phyloP scores from a whole-genome alignment of 2,888 invertebrate species.

The Mythimna albipuncta region DNA sequence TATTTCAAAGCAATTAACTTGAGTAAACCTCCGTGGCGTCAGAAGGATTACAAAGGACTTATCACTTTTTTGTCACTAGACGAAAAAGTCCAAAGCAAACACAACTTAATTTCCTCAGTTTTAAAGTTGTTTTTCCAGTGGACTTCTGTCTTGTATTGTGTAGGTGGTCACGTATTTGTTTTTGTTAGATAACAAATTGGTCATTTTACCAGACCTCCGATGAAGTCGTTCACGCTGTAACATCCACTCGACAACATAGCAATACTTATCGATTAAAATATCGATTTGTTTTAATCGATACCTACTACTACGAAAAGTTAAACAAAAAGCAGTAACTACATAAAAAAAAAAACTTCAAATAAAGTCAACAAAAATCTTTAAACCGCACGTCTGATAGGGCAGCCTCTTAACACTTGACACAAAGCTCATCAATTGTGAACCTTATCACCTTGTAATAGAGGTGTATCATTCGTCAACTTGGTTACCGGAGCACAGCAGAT shows the following conservation, averaged over 20 bases:
- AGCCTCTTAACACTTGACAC: slow-evolving; percentile 60
- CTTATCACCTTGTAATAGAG: slow-evolving; percentile 67
- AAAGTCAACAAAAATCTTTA: slow-evolving; percentile 81
- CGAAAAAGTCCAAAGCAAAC: slow-evolving; percentile 31
- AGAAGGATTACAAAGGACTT: slow-evolving; percentile 89
- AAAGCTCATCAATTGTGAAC: slow-evolving; percentile 58
- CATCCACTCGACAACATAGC: slow-evolving; percentile 52
- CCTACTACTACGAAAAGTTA: neutral
- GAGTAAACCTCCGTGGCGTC: slow-evolving; percentile 87
- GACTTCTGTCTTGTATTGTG: slow-evolving; percentile 58
- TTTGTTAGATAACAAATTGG: slow-evolving; percentile 86
- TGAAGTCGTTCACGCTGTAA: slow-evolving; percentile 73
- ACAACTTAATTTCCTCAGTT: slow-evolving; percentile 16
- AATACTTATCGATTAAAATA: slow-evolving; percentile 18
- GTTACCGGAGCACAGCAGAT: slow-evolving; percentile 75
- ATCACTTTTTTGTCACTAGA: slow-evolving; percentile 82
- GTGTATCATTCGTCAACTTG: slow-evolving; percentile 41
- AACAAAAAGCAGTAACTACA: slow-evolving; percentile 2
- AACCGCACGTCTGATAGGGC: slow-evolving; percentile 77
- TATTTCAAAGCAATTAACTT: slow-evolving; percentile 88
- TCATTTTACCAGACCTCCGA: slow-evolving; percentile 81
- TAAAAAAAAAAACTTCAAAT: slow-evolving; percentile 67
- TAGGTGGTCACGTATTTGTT: slow-evolving; percentile 88
- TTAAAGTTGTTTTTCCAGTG: slow-evolving; percentile 66
- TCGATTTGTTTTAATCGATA: slow-evolving; percentile 14